These are phyloP conservation scores for Crambe crambe DNA, from an alignment of 37 sponge, comb jelly and placozoan species.

Conservation along the genomic window DNA sequence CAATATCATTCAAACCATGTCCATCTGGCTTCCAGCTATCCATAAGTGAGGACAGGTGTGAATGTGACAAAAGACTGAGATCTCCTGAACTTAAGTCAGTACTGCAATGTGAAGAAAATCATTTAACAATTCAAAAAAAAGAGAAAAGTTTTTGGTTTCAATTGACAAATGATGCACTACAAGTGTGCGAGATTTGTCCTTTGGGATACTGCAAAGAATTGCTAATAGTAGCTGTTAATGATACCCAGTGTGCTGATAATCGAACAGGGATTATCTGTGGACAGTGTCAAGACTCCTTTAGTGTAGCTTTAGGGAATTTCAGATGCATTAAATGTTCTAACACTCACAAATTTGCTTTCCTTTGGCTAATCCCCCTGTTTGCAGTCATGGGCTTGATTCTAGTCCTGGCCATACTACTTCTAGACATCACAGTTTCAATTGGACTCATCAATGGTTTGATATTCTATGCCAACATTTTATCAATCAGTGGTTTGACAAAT, in stretches of 20 bases:
- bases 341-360: background rate
- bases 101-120: too few relatives aligned
- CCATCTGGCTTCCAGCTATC: too few relatives aligned
- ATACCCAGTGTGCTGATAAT: conserved; percentile 8
- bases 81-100: too few relatives aligned
- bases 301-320: background rate
- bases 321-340: background rate
- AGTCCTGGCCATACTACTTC: background rate
- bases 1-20: too few relatives aligned
- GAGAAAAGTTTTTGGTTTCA: too few relatives aligned
- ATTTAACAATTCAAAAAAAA: too few relatives aligned
- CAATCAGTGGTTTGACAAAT: background rate
- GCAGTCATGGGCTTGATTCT: background rate
- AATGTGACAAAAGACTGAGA: background rate
- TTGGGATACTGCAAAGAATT: background rate
- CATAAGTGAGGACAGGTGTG: too few relatives aligned
- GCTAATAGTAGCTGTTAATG: too few relatives aligned
- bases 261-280: background rate
- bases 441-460: conserved; percentile 3
- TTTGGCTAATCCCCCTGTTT: background rate
- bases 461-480: conserved; percentile 20
- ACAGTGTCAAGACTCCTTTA: background rate
- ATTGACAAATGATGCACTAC: too few relatives aligned
- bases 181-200: too few relatives aligned
- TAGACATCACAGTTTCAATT: background rate